Base-by-base conservation (phyloP, 2,113 vertebrate species). In the Eolophus roseicapilla region DNA sequence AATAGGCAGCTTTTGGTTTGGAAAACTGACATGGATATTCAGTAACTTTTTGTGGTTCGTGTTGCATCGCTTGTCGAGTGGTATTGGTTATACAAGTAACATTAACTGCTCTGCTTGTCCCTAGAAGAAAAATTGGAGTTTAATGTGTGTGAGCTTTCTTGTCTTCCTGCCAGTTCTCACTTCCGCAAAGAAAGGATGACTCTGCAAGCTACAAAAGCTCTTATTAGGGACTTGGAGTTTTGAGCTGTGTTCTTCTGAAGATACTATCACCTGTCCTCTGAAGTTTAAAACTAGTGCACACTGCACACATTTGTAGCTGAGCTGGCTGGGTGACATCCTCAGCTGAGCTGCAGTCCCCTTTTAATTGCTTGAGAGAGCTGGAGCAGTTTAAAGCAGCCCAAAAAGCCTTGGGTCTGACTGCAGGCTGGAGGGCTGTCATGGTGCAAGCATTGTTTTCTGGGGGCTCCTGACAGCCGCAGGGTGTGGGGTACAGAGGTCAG, bases 161-260 rank as follows among this genome's bases (percentile, higher is more conserved):
- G 81, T 67, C 63, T 89, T 37, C 13, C 46, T 71, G 79, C 64
- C 44, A 37, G 75, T 41, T 21, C 23, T 75, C 37, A 33, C 77
- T 95, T 97, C 39, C 86, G 94, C 31, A 95, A 75, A 93, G 93
- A 92, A 41, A 47, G 50, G 78, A 88, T 96, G 96, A 96, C 39
- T 93, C 3, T 8, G 93, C 93, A 88, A 7, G n/a, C 85, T 91
- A 28, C 41, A 39, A 44, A 18, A 28, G 17, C 49, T 29, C 39
- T 79, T 82, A 33, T 35, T 60, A 60, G 37, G 43, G 43, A 39
- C 39, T 77, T 64, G 59, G 33, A 33, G 50, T 90, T 92, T 74
- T 69, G 74, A 52, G 13, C n/a, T 47, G 0, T 47, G 33, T 71
- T 82, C 15, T 89, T 85, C 50, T 86, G 10, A 71, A 86, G 68